Base-by-base conservation (phyloP, 2,797 vertebrate species). In the Scyliorhinus canicula region DNA sequence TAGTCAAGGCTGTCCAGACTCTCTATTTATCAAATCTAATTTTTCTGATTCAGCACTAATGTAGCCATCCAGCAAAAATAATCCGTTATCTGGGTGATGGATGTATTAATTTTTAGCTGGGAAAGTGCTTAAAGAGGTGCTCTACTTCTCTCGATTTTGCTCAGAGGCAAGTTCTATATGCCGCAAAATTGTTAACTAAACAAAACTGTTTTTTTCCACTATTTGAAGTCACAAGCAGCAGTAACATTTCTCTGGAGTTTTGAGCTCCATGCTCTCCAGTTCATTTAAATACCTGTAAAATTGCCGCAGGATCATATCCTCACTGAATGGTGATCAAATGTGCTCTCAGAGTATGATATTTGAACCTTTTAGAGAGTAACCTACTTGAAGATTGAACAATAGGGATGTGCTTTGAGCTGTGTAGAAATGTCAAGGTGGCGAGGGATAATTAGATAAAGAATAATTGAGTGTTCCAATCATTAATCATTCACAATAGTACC, bases 401-500 rank as follows among this genome's bases (percentile, higher is more conserved):
- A 24, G 40, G 79, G 26, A 24, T 82, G 79, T 91, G 7, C n/a
- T 65, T 44, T 91, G 60, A 44, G 60, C n/a, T 24, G 44, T 11
- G n/a, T 12, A 26, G 88, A 44, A 65, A 65, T 91, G 88, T 44
- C 57, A 91, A 65, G n/a, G 40, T 91, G 52, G 60, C 88, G 44
- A 21, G 7, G 60, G 44, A 63, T 65, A 44, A 91, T 65, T 90
- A 90, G 19, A 40, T 90, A 55, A 60, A 57, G 88, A 91, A 91
- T 65, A 91, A 65, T 44, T 82, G 40, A 26, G 40, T 63, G 57
- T 55, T 90, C 57, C 63, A 8, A 91, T 65, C 57, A 91, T 91
- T 91, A 91, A 40, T 91, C 60, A 91, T 44, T 91, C 24, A 65
- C 60, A 44, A 65, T 65, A 91, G 63, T 91, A 91, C n/a, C 8